Evolutionary conservation across 2,888 invertebrate genomes (phyloP).

Genomic region (Sepioteuthis lessoniana): DNA sequence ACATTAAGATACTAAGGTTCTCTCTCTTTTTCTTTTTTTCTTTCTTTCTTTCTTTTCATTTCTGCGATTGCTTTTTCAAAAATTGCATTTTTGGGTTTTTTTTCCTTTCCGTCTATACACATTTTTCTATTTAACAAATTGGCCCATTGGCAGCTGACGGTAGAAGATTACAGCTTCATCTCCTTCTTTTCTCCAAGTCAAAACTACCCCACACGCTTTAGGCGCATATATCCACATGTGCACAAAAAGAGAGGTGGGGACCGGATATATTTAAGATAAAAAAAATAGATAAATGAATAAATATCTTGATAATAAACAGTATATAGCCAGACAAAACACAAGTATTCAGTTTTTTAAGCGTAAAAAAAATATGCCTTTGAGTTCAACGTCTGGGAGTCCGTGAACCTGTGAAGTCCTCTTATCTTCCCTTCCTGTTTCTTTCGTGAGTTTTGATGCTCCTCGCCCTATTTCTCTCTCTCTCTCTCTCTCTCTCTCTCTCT

Average conservation of each 20-base stretch:
- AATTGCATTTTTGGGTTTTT: background rate
- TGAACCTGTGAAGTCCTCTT: background rate
- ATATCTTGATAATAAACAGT: background rate
- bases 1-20: background rate
- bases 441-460: too few relatives aligned
- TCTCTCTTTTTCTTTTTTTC: background rate
- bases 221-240: background rate
- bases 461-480: background rate
- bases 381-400: background rate
- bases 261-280: background rate
- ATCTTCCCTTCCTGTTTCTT: too few relatives aligned
- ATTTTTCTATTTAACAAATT: background rate
- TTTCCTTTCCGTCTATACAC: background rate
- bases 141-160: background rate
- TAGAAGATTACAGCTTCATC: background rate
- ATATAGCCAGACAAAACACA: background rate
- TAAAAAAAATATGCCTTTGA: background rate
- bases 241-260: background rate
- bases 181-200: background rate
- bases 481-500: background rate
- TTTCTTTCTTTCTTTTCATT: background rate
- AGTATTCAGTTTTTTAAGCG: background rate
- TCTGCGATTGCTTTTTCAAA: background rate
- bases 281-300: background rate
- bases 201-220: slow-evolving; percentile 13